Evolutionary conservation across 2,113 vertebrate species (phyloP), one percentile per base, ranked within the genome.

Genomic region (Neodon shergylaensis): DNA sequence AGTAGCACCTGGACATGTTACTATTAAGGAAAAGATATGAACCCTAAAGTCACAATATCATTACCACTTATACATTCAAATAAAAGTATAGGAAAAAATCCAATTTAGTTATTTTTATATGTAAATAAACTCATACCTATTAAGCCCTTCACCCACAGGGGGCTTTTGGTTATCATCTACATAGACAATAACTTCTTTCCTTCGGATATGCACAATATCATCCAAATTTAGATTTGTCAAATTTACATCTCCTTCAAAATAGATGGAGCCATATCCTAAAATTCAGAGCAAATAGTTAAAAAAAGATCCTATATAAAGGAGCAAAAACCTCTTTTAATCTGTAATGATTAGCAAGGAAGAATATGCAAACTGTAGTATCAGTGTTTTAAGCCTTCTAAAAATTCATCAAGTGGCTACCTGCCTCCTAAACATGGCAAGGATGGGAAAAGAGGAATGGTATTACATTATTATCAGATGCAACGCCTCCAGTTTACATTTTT

Each of bases 131-230:
- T 74, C 54, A 83, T 87, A 99, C 99, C 99, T 99, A 88, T 99
- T 99, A 10, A 99, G 98, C 0, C 99, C 99, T 97, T 99, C 99
- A 66, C 99, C 99, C 84, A 99, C 90, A 0, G 98, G 97, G 0
- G 99, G 99, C 61, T 99, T 99, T 2, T 97, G 98, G 4, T 99
- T 99, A 52, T 99, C 99, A 0, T 99, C 99, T 0, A 99, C 98
- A 95, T 99, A 99, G 28, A 99, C 99, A 3, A 99, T 99, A 39
- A 99, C 99, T 96, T 99, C 99, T 98, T 99, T 99, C 36, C 99
- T 98, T 73, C 99, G 98, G 97, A 99, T 99, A 94, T 99, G 99
- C 4, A 99, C 99, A 0, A 99, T 99, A 47, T 99, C 99, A 68
- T 99, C 99, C 8, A 99, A 98, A 95, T 99, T 99, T 79, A 99